Evolutionary conservation across 1,140 invertebrate genomes (phyloP).

Genomic region (Drosophila parabipectinata): DNA sequence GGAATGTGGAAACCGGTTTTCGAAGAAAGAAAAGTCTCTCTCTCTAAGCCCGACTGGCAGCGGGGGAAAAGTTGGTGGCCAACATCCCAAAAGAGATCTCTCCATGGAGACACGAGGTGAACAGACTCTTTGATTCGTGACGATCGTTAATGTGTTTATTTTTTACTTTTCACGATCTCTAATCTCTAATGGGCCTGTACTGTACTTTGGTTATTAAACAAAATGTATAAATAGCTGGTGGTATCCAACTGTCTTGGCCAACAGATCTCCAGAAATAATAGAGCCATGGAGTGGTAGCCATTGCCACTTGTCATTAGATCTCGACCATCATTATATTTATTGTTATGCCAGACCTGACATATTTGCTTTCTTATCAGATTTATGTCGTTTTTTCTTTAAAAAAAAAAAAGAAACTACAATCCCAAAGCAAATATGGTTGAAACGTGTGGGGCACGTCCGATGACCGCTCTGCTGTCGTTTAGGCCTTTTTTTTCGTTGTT

Average conservation of each 20-base stretch:
- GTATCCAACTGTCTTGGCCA: constrained; percentile 45
- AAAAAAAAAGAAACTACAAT: constrained; percentile 23
- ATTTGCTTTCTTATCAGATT: constrained; percentile 77
- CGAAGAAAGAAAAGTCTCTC: constrained; percentile 35
- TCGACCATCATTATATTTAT: constrained; percentile 38
- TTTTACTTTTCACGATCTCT: too few species aligned
- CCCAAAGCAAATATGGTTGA: constrained; percentile 12
- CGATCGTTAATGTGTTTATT: constrained; percentile 7
- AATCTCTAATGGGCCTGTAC: too few species aligned
- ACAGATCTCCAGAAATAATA: constrained; percentile 2
- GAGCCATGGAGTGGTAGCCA: not conserved
- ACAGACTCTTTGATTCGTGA: constrained; percentile 62
- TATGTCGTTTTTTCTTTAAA: constrained; percentile 64
- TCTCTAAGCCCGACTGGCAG: not conserved
- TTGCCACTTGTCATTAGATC: constrained; percentile 58
- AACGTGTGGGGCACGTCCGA: constrained; percentile 24
- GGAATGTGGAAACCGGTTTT: constrained; percentile 31
- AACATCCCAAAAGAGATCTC: too few species aligned
- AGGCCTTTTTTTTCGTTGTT: constrained; percentile 37
- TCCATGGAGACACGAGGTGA: constrained; percentile 39
- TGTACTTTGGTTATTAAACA: too few species aligned
- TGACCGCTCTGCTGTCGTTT: not conserved
- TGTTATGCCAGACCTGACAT: constrained; percentile 57
- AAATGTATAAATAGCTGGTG: constrained; percentile 7
- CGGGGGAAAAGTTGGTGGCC: too few species aligned